These are phyloP conservation scores for Leucozona laternaria DNA, from an alignment of 2,888 invertebrate genomes.

Conservation along the genomic window DNA sequence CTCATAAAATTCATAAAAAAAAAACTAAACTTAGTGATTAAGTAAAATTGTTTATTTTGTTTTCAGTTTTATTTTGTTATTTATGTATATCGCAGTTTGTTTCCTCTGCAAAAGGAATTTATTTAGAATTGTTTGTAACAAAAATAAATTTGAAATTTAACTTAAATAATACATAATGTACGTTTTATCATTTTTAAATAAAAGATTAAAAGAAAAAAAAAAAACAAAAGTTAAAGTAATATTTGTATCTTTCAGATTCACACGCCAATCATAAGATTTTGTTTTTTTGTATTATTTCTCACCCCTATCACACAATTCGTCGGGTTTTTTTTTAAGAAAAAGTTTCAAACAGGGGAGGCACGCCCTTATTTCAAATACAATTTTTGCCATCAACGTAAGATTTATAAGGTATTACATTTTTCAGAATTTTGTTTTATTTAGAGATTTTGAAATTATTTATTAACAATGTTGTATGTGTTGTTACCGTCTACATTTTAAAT, in stretches of 20 bases:
- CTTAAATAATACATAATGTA: slow-evolving; percentile 58
- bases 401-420: no score
- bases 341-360: no score
- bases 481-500: no score
- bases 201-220: slow-evolving; percentile 5
- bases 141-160: slow-evolving; percentile 42
- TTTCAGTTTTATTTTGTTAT: slow-evolving; percentile 36
- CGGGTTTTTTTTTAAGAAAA: neutral
- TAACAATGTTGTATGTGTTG: no score
- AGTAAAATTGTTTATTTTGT: slow-evolving; percentile 42
- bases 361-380: no score
- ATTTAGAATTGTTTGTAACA: slow-evolving; percentile 36
- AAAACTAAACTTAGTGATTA: slow-evolving; percentile 66
- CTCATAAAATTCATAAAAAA: neutral
- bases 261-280: slow-evolving; percentile 24
- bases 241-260: slow-evolving; percentile 11
- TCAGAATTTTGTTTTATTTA: no score
- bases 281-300: slow-evolving; percentile 12
- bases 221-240: slow-evolving; percentile 35
- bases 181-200: slow-evolving; percentile 30
- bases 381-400: no score
- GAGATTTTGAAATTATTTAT: no score
- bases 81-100: slow-evolving; percentile 60
- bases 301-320: slow-evolving; percentile 28
- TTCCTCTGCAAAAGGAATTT: slow-evolving; percentile 38